phyloP scores from a whole-genome alignment of 2,888 invertebrate species.

The Odontomyia ornata region DNA sequence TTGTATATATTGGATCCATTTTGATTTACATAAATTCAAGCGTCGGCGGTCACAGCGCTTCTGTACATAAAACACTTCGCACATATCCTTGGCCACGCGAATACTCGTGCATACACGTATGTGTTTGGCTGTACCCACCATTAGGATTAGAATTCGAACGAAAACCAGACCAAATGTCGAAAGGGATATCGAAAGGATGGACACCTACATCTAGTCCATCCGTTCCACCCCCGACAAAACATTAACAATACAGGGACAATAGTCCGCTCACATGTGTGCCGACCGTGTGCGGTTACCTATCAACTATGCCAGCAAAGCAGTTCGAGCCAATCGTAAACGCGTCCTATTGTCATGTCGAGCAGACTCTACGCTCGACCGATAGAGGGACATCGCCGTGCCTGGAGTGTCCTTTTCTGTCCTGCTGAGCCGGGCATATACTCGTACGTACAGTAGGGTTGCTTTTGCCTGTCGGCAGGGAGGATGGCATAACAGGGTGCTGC shows the following conservation, averaged over 20 bases:
- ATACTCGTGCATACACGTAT: neutral
- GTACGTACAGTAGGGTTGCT: neutral
- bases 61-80: slow-evolving; percentile 30
- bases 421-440: neutral
- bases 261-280: slow-evolving; percentile 31
- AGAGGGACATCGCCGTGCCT: slow-evolving; percentile 22
- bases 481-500: slow-evolving; percentile 19
- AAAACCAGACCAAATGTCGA: slow-evolving; percentile 15
- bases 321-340: slow-evolving; percentile 41
- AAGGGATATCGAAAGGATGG: slow-evolving; percentile 36
- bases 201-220: slow-evolving; percentile 19
- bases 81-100: slow-evolving; percentile 10
- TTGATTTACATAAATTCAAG: slow-evolving; percentile 1
- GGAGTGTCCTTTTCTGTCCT: slow-evolving; percentile 38
- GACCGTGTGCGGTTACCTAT: slow-evolving; percentile 43
- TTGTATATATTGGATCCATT: slow-evolving; percentile 13
- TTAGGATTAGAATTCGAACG: slow-evolving; percentile 38
- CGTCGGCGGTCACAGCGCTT: neutral
- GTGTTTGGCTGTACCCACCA: neutral
- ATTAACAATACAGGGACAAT: slow-evolving; percentile 37
- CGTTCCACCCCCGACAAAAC: neutral
- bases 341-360: slow-evolving; percentile 1
- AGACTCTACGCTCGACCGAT: slow-evolving; percentile 30
- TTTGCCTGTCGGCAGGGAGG: neutral
- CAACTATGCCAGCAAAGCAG: slow-evolving; percentile 25